phyloP scores from a whole-genome alignment of 2,888 invertebrate genomes.

The Sphaerophoria rueppellii region DNA sequence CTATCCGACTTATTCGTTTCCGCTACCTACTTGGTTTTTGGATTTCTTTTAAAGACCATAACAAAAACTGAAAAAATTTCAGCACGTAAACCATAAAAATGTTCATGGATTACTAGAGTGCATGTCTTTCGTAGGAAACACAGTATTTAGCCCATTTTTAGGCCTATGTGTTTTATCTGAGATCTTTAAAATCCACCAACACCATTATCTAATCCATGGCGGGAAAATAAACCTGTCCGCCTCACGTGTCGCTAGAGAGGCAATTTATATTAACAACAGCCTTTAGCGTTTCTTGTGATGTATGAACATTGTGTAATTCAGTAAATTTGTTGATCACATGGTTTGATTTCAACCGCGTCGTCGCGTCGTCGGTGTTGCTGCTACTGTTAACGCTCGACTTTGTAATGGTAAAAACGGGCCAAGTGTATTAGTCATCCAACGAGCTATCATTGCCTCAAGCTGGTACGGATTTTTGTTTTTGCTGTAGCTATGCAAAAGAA shows the following conservation, averaged over 20 bases:
- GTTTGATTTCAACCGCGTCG: neutral
- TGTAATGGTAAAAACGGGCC: neutral
- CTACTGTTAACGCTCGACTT: no score
- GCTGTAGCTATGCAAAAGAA: neutral
- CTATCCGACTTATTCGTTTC: no score
- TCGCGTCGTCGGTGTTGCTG: constrained; percentile 1
- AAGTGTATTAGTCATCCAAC: constrained; percentile 33
- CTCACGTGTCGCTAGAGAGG: constrained; percentile 29
- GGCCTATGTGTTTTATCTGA: neutral
- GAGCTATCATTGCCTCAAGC: constrained; percentile 12
- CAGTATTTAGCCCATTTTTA: no score
- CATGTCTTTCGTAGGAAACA: no score
- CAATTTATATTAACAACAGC: constrained; percentile 27
- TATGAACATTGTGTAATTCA: no score
- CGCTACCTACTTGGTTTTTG: no score
- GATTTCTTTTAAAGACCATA: no score
- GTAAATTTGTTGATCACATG: constrained; percentile 7
- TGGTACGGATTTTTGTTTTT: neutral
- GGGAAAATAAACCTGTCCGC: no score
- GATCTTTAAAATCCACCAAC: neutral
- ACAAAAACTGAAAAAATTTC: no score
- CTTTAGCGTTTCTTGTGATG: no score
- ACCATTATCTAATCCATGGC: constrained; percentile 22
- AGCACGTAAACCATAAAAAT: no score
- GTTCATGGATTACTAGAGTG: no score